Base-by-base conservation (phyloP, 2,113 vertebrate genomes). In the Silurus asotus region DNA sequence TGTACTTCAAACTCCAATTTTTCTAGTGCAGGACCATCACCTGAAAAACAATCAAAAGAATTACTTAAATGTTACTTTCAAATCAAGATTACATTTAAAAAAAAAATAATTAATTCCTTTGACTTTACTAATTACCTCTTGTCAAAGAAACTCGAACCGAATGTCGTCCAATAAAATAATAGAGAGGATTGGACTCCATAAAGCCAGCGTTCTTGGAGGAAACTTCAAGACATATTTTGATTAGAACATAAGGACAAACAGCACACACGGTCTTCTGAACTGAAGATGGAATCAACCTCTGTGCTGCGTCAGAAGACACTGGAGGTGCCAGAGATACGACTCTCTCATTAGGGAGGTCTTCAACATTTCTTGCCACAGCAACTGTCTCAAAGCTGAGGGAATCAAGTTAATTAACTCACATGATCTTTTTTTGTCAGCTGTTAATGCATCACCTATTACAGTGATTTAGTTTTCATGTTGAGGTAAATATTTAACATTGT, bases 1-100 rank as follows among this genome's bases (percentile, higher is more conserved):
- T 95, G 94, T 58, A 96, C 64, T 58, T 97, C 95, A 87, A 96
- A 37, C 81, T 94, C 91, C 51, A 97, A 90, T 93, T 93, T 97
- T 86, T 96, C 94, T 85, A 96, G 85, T 2, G 65, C 86, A 89
- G 89, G 87, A 55, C 90, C 95, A 92, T 93, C 92, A 89, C 89
- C 93, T 94, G 69, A 81, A 89, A 84, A 17, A 19, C 80, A 89
- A 14, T 84, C 45, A 7, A 49, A 11, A 82, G 74, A 37, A 37
- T 45, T 75, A 23, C 20, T 69, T 51, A 55, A 8, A 37, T 81
- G 7, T 28, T 69, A 37, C 37, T 37, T 2, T 55, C 25, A 19
- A 59, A 82, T 10, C 8, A 28, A 72, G 64, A 15, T 5, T 64
- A 51, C 20, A 11, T 2, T n/a, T n/a, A n/a, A n/a, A n/a, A n/a